These are phyloP conservation scores for Hypselothyrea guttata DNA, from an alignment of 2,888 invertebrate genomes.

Conservation along the genomic window DNA sequence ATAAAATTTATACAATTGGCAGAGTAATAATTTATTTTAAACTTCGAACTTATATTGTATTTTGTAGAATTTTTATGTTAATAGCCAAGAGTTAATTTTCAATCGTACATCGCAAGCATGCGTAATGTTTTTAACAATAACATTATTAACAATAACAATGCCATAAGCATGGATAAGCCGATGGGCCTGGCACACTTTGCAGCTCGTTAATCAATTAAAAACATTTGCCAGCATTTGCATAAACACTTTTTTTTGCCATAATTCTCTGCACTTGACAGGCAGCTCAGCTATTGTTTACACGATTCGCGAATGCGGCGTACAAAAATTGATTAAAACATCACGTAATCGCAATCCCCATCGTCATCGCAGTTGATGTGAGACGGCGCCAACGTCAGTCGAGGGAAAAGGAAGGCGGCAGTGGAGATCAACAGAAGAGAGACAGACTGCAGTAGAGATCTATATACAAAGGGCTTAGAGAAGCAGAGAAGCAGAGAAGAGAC, in stretches of 20 bases:
- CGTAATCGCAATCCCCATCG: constrained; percentile 53
- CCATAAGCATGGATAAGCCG: constrained; percentile 9
- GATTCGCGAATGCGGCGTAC: constrained; percentile 50
- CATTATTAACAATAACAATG: constrained; percentile 9
- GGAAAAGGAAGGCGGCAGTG: background rate
- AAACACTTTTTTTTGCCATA: constrained; percentile 49
- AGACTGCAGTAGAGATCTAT: background rate
- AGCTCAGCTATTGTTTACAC: constrained; percentile 19
- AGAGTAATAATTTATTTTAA: too few species aligned
- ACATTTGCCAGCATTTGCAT: constrained; percentile 59
- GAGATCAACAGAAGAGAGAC: background rate
- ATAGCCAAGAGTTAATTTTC: too few species aligned
- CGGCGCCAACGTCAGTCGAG: constrained; percentile 48
- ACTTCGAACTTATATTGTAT: too few species aligned
- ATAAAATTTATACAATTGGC: too few species aligned
- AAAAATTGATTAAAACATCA: constrained; percentile 74
- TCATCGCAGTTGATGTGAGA: constrained; percentile 24
- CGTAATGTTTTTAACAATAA: constrained; percentile 1
- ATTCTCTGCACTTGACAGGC: constrained; percentile 51
- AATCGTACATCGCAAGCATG: too few species aligned
- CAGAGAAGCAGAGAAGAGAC: constrained; percentile 5
- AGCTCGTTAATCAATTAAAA: constrained; percentile 63
- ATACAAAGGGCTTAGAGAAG: constrained; percentile 2
- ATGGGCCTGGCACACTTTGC: constrained; percentile 50
- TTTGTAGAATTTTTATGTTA: too few species aligned